phyloP scores from a whole-genome alignment of 1,140 invertebrate species.

The Bombus huntii region DNA sequence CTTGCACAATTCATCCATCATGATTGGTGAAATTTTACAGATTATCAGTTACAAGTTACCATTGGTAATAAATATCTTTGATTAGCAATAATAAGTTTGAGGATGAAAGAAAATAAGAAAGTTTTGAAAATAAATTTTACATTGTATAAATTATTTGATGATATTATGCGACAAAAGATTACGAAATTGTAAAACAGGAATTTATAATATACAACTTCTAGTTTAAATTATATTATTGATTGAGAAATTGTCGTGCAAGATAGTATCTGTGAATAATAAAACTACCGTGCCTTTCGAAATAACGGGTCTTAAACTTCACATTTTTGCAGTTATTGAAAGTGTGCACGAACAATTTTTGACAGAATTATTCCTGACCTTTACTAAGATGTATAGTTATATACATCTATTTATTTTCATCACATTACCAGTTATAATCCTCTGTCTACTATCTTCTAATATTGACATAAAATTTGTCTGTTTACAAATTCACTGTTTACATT shows the following conservation, averaged over 20 bases:
- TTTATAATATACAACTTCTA: background rate
- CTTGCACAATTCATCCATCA: background rate
- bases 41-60: background rate
- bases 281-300: background rate
- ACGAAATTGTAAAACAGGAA: background rate
- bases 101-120: no score
- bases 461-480: no score
- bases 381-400: no score
- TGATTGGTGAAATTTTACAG: background rate
- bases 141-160: no score
- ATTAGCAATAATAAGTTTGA: no score
- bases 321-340: background rate
- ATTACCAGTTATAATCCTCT: no score
- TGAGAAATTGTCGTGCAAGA: background rate
- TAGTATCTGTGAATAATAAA: background rate
- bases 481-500: no score
- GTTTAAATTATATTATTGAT: background rate
- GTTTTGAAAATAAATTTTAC: no score
- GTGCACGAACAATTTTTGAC: background rate
- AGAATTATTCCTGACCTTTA: background rate
- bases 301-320: background rate
- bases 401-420: no score
- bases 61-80: no score
- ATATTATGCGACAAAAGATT: no score
- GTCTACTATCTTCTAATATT: no score